These are phyloP conservation scores for Enteromius radiatus DNA, from an alignment of 2,797 vertebrate species.

Conservation along the genomic window DNA sequence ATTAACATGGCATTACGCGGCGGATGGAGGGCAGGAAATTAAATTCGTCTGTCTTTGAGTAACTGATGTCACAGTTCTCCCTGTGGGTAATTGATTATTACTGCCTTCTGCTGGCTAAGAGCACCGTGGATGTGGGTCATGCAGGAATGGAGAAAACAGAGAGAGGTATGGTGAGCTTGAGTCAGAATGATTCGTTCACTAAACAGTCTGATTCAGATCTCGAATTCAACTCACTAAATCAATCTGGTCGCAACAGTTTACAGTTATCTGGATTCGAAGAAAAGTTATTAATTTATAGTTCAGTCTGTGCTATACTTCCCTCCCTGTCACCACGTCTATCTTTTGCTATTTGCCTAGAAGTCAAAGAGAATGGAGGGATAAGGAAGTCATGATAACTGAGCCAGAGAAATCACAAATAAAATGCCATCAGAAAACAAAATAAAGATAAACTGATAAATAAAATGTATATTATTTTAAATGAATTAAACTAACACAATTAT, in stretches of 20 bases:
- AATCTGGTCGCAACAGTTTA: neutral
- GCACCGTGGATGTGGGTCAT: constrained; percentile 33
- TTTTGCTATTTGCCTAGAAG: neutral
- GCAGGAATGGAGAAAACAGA: constrained; percentile 12
- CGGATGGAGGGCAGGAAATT: constrained; percentile 81
- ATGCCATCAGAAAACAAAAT: neutral
- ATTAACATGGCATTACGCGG: constrained; percentile 81
- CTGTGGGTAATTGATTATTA: constrained; percentile 73
- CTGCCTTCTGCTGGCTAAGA: constrained; percentile 66
- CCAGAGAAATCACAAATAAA: neutral
- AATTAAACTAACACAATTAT: neutral
- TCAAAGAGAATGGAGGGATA: neutral
- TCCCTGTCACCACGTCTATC: neutral
- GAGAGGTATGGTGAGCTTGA: neutral
- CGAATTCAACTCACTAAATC: neutral
- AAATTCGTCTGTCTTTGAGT: constrained; percentile 73
- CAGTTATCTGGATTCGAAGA: neutral
- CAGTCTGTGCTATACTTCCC: neutral
- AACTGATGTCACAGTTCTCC: constrained; percentile 76
- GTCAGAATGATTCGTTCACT: neutral
- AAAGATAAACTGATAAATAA: neutral
- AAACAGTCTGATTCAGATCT: neutral
- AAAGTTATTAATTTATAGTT: neutral
- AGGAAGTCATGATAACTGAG: neutral
- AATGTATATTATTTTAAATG: neutral